phyloP scores from a whole-genome alignment of 1,140 invertebrate species.

The Macrobrachium rosenbergii region DNA sequence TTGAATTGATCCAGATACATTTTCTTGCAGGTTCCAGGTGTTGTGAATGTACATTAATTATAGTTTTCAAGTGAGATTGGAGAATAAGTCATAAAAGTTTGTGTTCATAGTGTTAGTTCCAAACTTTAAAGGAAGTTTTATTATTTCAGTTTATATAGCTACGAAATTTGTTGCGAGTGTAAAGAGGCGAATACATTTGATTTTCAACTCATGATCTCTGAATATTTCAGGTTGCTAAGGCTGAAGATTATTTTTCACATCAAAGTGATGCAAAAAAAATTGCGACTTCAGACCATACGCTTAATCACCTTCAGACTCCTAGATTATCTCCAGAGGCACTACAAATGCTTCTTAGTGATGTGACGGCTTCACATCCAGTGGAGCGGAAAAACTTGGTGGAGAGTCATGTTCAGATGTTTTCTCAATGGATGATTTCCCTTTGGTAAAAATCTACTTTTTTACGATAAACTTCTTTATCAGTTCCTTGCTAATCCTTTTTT shows the following conservation, averaged over 20 bases:
- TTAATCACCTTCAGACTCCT: conserved; percentile 82
- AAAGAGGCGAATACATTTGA: background rate
- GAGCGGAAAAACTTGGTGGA: conserved; percentile 68
- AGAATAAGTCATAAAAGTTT: no score
- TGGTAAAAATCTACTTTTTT: conserved; percentile 28
- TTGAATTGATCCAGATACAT: no score
- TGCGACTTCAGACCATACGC: conserved; percentile 85
- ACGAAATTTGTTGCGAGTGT: background rate
- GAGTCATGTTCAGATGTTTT: conserved; percentile 68
- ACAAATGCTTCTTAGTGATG: conserved; percentile 73
- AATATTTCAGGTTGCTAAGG: conserved; percentile 46
- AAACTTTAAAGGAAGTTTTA: no score
- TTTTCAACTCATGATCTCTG: background rate
- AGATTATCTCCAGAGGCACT: conserved; percentile 79
- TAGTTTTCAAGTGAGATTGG: no score
- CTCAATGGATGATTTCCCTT: conserved; percentile 70
- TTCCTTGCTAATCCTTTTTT: background rate
- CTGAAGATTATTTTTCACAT: conserved; percentile 71
- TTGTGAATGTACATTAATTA: no score
- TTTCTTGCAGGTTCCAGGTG: no score
- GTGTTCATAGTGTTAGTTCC: no score
- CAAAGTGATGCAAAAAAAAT: conserved; percentile 70
- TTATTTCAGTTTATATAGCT: no score
- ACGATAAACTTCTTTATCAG: background rate
- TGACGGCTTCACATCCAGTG: conserved; percentile 67